Base-by-base conservation (phyloP, 2,797 vertebrate species). In the Trematomus bernacchii region DNA sequence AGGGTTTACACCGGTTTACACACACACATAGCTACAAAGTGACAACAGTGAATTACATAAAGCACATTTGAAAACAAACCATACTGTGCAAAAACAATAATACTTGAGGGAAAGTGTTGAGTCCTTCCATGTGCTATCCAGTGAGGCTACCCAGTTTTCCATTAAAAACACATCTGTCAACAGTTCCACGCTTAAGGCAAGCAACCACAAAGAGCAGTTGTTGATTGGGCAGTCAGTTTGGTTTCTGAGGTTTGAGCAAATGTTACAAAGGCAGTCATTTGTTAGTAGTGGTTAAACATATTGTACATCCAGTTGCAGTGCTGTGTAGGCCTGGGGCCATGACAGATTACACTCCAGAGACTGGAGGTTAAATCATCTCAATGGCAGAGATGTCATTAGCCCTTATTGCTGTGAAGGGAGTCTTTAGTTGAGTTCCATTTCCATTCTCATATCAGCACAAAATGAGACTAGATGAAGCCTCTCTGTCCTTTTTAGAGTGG, bases 41-140 rank as follows among this genome's bases (percentile, higher is more conserved):
- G 68, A 52, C 55, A 57, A 66, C 27, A 55, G 63, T 81, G 73
- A 73, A 47, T 40, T 37, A 66, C 47, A 67, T 21, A 23, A 63
- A 76, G 37, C 60, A 51, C 19, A 59, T 55, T 50, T 57, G 48
- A 51, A 71, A 83, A 76, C 18, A 30, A 61, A 44, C 71, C 37
- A 77, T 1, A 0, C 52, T 67, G 60, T 80, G 85, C 76, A 76
- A 78, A 27, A 73, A 64, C 44, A 67, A 4, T 48, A 50, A 68
- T 68, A 43, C 16, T 21, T 66, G 16, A 46, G 58, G 30, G 10
- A 19, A 64, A 53, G 66, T 12, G 52, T 37, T 0, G 44, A 69
- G 53, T 68, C 3, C 1, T 47, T 67, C 11, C 44, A 37, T 4
- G 66, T 86, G 65, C 23, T 27, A 37, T 84, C 62, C 77, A 66